phyloP scores from a whole-genome alignment of 2,888 invertebrate species.

The Baronia brevicornis region DNA sequence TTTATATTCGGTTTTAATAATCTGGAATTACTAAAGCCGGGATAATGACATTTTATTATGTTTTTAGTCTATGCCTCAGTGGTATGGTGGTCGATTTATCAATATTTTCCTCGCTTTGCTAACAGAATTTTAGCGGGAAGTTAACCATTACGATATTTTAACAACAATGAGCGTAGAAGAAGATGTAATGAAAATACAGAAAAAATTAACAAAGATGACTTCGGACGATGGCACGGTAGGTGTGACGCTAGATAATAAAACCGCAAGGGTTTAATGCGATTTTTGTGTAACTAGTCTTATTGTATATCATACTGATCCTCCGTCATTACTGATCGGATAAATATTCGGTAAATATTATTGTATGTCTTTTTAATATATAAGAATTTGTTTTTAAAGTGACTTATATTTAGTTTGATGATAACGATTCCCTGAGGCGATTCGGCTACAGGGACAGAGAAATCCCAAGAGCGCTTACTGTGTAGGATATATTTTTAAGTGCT shows the following conservation, averaged over 20 bases:
- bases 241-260: constrained; percentile 34
- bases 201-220: constrained; percentile 96
- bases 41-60: constrained; percentile 15
- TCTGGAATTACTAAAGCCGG: constrained; percentile 15
- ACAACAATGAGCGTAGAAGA: constrained; percentile 90
- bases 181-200: constrained; percentile 95
- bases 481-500: too few relatives aligned
- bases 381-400: too few relatives aligned
- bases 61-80: constrained; percentile 49
- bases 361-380: too few relatives aligned
- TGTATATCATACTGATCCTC: background rate
- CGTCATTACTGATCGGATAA: too few relatives aligned
- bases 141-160: constrained; percentile 31
- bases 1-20: constrained; percentile 5
- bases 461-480: too few relatives aligned
- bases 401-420: too few relatives aligned
- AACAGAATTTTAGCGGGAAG: constrained; percentile 61
- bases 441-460: too few relatives aligned
- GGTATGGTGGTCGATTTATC: constrained; percentile 65
- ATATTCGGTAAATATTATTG: too few relatives aligned
- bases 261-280: constrained; percentile 14
- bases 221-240: constrained; percentile 90
- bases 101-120: constrained; percentile 48
- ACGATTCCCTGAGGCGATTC: too few relatives aligned
- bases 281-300: constrained; percentile 9